Evolutionary conservation across 2,888 invertebrate genomes (phyloP).

Genomic region (Mythimna impura): DNA sequence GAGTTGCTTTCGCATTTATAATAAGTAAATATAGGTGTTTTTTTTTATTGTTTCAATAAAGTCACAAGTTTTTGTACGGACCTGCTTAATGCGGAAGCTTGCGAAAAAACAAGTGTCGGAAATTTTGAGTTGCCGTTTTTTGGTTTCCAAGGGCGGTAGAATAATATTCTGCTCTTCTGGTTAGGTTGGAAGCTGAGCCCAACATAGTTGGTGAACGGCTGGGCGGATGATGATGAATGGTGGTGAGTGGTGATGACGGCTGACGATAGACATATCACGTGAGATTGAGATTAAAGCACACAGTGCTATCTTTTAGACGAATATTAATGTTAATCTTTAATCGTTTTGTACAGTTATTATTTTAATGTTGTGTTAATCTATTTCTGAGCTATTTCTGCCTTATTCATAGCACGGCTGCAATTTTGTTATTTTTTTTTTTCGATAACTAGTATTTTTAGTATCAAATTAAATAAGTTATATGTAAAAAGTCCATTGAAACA

Average conservation of each 20-base stretch:
- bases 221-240: slow-evolving; percentile 1
- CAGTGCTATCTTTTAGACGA: slow-evolving; percentile 58
- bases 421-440: too few relatives aligned
- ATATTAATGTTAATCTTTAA: slow-evolving; percentile 44
- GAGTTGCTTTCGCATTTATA: too few relatives aligned
- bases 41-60: too few relatives aligned
- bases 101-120: too few relatives aligned
- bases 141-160: too few relatives aligned
- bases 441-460: background rate
- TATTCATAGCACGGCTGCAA: slow-evolving; percentile 4
- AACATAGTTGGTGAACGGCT: slow-evolving; percentile 42
- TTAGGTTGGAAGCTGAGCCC: slow-evolving; percentile 25
- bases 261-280: slow-evolving; percentile 45
- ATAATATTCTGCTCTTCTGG: slow-evolving; percentile 14
- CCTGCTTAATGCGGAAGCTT: too few relatives aligned
- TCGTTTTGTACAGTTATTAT: slow-evolving; percentile 43
- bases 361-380: slow-evolving; percentile 25
- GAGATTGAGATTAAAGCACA: slow-evolving; percentile 62
- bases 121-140: too few relatives aligned
- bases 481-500: background rate
- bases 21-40: too few relatives aligned
- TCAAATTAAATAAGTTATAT: background rate
- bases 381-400: background rate
- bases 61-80: too few relatives aligned
- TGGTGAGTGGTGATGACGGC: slow-evolving; percentile 14